Evolutionary conservation across 1,140 invertebrate species (phyloP).

Genomic region (Seison nebaliae): DNA sequence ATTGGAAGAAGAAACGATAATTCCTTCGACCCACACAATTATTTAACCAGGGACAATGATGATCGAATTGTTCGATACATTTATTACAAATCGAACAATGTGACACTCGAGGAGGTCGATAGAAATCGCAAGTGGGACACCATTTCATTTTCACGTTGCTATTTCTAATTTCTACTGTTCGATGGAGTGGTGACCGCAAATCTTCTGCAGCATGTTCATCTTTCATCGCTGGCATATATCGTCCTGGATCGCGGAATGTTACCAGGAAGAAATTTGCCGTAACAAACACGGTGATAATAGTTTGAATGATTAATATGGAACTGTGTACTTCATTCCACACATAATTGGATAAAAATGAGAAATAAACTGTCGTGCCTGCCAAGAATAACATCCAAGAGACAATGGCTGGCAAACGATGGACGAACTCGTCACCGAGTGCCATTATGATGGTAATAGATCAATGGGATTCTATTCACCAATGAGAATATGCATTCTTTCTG

Average conservation of each 20-base stretch:
- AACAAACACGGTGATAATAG: too few relatives aligned
- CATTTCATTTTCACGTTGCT: slow-evolving; percentile 97
- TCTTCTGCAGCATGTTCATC: slow-evolving; percentile 89
- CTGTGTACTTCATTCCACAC: too few relatives aligned
- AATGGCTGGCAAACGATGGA: too few relatives aligned
- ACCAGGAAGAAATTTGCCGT: slow-evolving; percentile 94
- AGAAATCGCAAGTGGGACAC: slow-evolving; percentile 94
- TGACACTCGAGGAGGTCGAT: slow-evolving; percentile 81
- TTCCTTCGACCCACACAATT: slow-evolving; percentile 96
- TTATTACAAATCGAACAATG: slow-evolving; percentile 97
- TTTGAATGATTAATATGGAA: too few relatives aligned
- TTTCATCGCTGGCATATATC: slow-evolving; percentile 66
- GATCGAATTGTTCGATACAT: slow-evolving; percentile 95
- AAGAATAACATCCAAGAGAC: too few relatives aligned
- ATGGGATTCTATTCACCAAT: too few relatives aligned
- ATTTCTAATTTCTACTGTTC: slow-evolving; percentile 87
- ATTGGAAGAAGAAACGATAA: slow-evolving; percentile 55
- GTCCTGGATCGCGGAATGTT: slow-evolving; percentile 95
- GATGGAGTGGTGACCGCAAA: slow-evolving; percentile 78
- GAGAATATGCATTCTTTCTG: too few relatives aligned
- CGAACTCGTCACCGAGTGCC: too few relatives aligned
- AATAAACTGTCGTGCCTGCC: too few relatives aligned
- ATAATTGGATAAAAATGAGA: too few relatives aligned
- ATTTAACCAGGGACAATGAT: slow-evolving; percentile 99
- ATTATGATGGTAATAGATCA: too few relatives aligned